Conservation (phyloP, 1,140 invertebrate genomes). For the Battus philenor region DNA sequence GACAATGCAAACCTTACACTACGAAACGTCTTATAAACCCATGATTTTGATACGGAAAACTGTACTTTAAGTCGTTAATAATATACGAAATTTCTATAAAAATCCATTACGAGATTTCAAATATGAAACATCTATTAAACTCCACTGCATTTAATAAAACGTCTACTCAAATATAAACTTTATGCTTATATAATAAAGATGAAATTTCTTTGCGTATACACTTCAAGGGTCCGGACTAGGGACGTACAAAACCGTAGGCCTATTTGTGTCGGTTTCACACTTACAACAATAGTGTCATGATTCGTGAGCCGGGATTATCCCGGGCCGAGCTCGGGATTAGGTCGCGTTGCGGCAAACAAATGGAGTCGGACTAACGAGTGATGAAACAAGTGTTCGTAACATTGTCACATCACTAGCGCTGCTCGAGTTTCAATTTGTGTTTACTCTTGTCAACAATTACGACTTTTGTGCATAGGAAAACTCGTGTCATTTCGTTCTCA, state of each 20-base stretch:
- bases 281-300: slow-evolving; percentile 76
- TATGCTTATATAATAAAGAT: not conserved
- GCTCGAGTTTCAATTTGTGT: slow-evolving; percentile 39
- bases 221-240: slow-evolving; percentile 25
- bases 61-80: slow-evolving; percentile 10
- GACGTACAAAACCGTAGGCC: slow-evolving; percentile 63
- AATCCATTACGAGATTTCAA: slow-evolving; percentile 27
- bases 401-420: slow-evolving; percentile 36
- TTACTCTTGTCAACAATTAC: slow-evolving; percentile 19
- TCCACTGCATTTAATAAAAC: slow-evolving; percentile 5
- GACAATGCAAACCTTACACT: slow-evolving; percentile 20
- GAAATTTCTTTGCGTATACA: slow-evolving; percentile 4
- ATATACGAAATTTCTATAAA: too few relatives aligned
- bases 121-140: slow-evolving; percentile 30
- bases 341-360: slow-evolving; percentile 69
- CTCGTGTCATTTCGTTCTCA: too few relatives aligned
- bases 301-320: slow-evolving; percentile 74
- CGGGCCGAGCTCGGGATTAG: slow-evolving; percentile 65
- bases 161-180: slow-evolving; percentile 11
- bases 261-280: slow-evolving; percentile 76
- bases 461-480: too few relatives aligned
- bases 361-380: slow-evolving; percentile 50
- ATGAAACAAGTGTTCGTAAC: slow-evolving; percentile 53
- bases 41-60: slow-evolving; percentile 6
- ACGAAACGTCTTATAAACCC: slow-evolving; percentile 15